Evolutionary conservation across 2,113 vertebrate species (phyloP), one percentile per base, ranked within the genome.

Genomic region (Tylochromis polylepis): DNA sequence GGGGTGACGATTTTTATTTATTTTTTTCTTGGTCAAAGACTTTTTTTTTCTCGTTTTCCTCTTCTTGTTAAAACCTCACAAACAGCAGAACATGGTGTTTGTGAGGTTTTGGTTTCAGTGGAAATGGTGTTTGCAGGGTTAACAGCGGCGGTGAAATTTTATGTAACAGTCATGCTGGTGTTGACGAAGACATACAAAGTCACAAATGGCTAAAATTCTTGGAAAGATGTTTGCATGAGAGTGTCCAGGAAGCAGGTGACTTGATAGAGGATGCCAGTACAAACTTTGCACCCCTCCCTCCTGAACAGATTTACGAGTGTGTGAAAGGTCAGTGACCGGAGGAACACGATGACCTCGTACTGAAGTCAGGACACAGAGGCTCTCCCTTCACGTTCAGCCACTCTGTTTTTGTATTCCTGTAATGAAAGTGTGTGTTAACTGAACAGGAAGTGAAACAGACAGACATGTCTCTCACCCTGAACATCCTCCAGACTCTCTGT

Each of bases 391-490:
- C 29, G 11, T 62, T 51, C n/a, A 80, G 5, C 24, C 43, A 18
- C 49, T 82, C 58, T 88, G 67, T 88, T 58, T 91, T 84, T 80
- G 81, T 87, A 7, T 88, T 56, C 84, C 77, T 85, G 85, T 75
- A 81, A 81, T 70, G 82, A 89, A 87, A 86, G 82, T 82, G 90
- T 86, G 75, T 65, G 81, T 87, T 80, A 80, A 58, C 85, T 49
- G 87, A 90, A 90, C 87, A 94, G 94, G 94, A 95, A 94, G 92
- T 90, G 87, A 89, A 65, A 88, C 92, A 93, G 93, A 93, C 93
- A 88, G 93, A 94, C 94, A 85, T 91, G 91, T 93, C 92, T 92
- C 89, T 94, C 91, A 93, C 94, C 89, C 93, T 89, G 94, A 93
- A 94, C 95, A 95, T 95, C 94, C 94, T 93, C 92, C 93, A 92